These are phyloP conservation scores for Scaptomyza parva DNA, from an alignment of 2,888 invertebrate genomes.

Conservation along the genomic window DNA sequence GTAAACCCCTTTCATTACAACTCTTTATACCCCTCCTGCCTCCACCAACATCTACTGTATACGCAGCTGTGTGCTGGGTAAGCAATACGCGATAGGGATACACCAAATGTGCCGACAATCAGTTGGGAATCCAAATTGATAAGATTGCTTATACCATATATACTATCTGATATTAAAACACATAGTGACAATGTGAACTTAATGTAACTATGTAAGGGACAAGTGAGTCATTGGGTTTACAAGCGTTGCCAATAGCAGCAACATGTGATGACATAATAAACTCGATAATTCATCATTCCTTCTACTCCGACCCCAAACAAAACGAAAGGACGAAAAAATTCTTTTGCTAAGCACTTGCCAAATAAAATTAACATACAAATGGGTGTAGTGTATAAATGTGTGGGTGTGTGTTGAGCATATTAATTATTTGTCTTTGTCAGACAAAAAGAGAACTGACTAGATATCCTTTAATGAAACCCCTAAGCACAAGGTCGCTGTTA, in stretches of 20 bases:
- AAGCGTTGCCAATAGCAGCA: conserved; percentile 35
- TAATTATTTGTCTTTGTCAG: conserved; percentile 37
- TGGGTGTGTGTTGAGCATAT: conserved; percentile 35
- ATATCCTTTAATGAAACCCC: background rate
- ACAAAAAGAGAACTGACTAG: conserved; percentile 7
- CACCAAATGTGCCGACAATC: conserved; percentile 35
- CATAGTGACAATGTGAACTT: background rate
- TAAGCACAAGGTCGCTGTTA: conserved; percentile 8
- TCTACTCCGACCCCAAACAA: background rate
- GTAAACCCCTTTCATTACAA: background rate
- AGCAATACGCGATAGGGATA: conserved; percentile 35
- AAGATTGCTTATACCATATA: conserved; percentile 16
- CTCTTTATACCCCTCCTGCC: too few relatives aligned
- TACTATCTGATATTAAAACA: background rate
- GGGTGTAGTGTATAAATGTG: conserved; percentile 7
- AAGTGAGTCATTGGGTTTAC: conserved; percentile 50
- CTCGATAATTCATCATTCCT: conserved; percentile 29
- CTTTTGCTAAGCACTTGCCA: conserved; percentile 37
- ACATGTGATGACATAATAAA: conserved; percentile 68
- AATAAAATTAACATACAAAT: conserved; percentile 66
- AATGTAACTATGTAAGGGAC: background rate
- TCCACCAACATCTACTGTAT: conserved; percentile 1
- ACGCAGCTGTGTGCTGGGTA: conserved; percentile 40
- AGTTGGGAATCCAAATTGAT: conserved; percentile 28
- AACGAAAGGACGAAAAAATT: conserved; percentile 27